A percentile compares a stretch with the other conserved stretches of the same genome.
phyloP scores from a whole-genome alignment of 2,797 vertebrate genomes.

The Syngnathus rostellatus region DNA sequence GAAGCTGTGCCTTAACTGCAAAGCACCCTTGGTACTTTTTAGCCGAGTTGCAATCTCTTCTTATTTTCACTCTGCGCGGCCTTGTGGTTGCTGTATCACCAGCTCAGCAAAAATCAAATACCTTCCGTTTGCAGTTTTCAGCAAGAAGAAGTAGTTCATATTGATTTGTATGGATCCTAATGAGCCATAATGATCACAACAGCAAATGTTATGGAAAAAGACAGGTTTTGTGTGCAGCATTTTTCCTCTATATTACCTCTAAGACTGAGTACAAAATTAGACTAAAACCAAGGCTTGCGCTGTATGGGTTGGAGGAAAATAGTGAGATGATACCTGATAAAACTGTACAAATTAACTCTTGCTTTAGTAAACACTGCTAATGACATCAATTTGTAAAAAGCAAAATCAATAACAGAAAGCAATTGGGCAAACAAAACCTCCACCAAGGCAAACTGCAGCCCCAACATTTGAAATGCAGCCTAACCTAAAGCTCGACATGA shows the following conservation, averaged over 20 bases:
- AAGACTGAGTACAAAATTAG: neutral
- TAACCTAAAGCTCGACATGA: neutral
- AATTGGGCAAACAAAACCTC: neutral
- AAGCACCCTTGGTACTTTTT: constrained; percentile 11
- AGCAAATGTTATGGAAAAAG: neutral
- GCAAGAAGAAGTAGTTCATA: constrained; percentile 7
- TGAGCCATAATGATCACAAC: constrained; percentile 35
- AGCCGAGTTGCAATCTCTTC: constrained; percentile 23
- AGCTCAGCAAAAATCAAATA: constrained; percentile 6
- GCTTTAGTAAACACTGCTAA: neutral
- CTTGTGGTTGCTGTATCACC: constrained; percentile 10
- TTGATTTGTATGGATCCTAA: constrained; percentile 28
- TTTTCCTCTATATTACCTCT: neutral
- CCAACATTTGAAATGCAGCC: neutral
- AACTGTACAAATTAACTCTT: neutral
- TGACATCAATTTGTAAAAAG: neutral
- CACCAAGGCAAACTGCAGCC: neutral
- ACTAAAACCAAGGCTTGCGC: neutral
- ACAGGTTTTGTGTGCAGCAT: neutral
- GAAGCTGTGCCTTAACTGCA: constrained; percentile 32
- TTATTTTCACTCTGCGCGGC: constrained; percentile 10
- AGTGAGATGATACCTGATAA: neutral
- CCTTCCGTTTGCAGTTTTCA: constrained; percentile 17
- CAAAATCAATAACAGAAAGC: neutral
- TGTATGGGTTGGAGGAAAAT: neutral